Base-by-base conservation (phyloP, 1,140 invertebrate genomes). In the Tribolium madens region DNA sequence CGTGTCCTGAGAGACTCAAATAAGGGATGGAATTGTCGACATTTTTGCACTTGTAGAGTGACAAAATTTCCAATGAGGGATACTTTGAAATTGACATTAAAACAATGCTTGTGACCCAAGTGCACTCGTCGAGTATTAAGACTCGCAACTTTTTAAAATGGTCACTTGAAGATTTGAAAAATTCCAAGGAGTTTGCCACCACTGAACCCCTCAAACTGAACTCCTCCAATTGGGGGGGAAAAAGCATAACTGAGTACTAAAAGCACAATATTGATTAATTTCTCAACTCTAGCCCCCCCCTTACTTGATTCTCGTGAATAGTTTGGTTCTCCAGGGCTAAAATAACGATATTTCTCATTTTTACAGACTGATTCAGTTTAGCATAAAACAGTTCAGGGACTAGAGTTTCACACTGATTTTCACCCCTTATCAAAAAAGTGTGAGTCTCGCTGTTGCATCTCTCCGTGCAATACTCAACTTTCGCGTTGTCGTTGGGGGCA, bases 201-300 rank as follows among this genome's bases (percentile, higher is more conserved):
- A 15, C 13, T 9, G 76, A 64, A 52, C 71, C 70, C 3, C 47
- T 31, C 6, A 80, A 57, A 47, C 79, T 80, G 9, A 80, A 68
- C 18, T 80, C 79, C 2, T 78, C 46, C 0, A 80, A 46, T 7
- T 18, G 17, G 1, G 33, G 14, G 0, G 79, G 79, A 70, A 76
- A 80, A n/a, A 57, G 3, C 9, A 18, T 47, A 7, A 52, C 9
- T 26, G 14, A 12, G 31, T 64, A 64, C 57, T 64, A 12, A 31
- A 64, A 64, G 4, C 21, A 3, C 0, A 26, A 26, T 26, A 0
- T 0, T 26, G 1, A 26, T 26, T 21, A 21, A 21, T n/a, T n/a
- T n/a, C 18, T 3, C 18, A 21, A 21, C 3, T 5, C 1, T 4
- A 26, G 21, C 3, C 1, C 21, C 3, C 21, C 21, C 21, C 21